Percentiles rank a stretch among this genome's conserved stretches.
phyloP scores from a whole-genome alignment of 2,888 invertebrate species.

The Euplagia quadripunctaria region DNA sequence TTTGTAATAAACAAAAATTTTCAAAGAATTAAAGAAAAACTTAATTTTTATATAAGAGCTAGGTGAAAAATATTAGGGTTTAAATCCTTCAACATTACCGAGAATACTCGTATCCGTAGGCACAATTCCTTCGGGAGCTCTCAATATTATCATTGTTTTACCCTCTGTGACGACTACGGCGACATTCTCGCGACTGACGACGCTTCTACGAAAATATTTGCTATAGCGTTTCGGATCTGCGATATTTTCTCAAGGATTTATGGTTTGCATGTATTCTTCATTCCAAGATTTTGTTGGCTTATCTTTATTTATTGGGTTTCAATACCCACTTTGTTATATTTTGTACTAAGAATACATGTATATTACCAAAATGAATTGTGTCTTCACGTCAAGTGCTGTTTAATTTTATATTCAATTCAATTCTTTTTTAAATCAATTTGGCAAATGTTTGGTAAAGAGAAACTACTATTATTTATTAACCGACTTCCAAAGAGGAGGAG shows the following conservation, averaged over 20 bases:
- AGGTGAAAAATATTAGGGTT: neutral
- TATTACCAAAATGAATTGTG: neutral
- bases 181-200: slow-evolving; percentile 39
- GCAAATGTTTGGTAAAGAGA: too few relatives aligned
- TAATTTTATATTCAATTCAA: neutral
- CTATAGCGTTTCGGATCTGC: slow-evolving; percentile 22
- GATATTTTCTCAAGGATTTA: slow-evolving; percentile 46
- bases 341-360: neutral
- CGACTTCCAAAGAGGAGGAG: too few relatives aligned
- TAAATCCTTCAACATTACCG: slow-evolving; percentile 38
- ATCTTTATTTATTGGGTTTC: slow-evolving; percentile 16
- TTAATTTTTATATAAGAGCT: too few relatives aligned
- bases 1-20: too few relatives aligned
- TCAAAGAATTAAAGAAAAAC: too few relatives aligned
- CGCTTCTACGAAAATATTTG: slow-evolving; percentile 38
- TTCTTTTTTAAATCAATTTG: neutral
- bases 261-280: slow-evolving; percentile 29
- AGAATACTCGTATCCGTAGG: slow-evolving; percentile 32
- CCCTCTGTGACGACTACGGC: slow-evolving; percentile 34
- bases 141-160: slow-evolving; percentile 66
- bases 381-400: neutral
- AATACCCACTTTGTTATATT: slow-evolving; percentile 6
- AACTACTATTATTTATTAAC: neutral
- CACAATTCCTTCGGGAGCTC: slow-evolving; percentile 54
- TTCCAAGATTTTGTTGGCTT: slow-evolving; percentile 11